Percentiles rank a stretch among this genome's conserved stretches.
Conservation (phyloP, 1,140 invertebrate species). For the Trichonephila inaurata region DNA sequence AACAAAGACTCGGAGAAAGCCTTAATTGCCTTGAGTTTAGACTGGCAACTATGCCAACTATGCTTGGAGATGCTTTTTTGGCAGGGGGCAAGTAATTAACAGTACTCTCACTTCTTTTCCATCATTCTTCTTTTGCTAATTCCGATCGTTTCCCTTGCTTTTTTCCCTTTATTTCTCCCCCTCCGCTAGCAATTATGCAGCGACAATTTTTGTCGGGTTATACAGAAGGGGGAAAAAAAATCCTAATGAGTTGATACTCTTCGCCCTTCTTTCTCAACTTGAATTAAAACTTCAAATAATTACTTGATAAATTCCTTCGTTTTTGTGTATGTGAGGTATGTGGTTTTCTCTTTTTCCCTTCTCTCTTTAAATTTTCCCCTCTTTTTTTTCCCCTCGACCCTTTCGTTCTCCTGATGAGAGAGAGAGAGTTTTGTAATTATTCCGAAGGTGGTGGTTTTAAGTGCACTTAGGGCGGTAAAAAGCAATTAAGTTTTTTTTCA, state of each 20-base stretch:
- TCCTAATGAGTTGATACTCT: constrained; percentile 74
- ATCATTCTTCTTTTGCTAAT: constrained; percentile 75
- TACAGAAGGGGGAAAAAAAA: constrained; percentile 40
- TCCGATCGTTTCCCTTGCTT: constrained; percentile 29
- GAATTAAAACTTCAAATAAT: constrained; percentile 77
- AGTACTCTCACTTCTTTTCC: constrained; percentile 66
- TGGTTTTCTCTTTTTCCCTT: constrained; percentile 31
- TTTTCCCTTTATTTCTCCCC: constrained; percentile 49
- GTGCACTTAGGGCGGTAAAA: constrained; percentile 73
- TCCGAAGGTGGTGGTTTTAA: constrained; percentile 71
- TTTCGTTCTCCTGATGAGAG: constrained; percentile 17
- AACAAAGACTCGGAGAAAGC: constrained; percentile 1
- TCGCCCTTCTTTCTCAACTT: constrained; percentile 60
- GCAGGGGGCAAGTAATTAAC: constrained; percentile 70
- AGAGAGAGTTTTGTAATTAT: constrained; percentile 70
- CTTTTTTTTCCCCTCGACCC: constrained; percentile 39
- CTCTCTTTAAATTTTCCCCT: constrained; percentile 3
- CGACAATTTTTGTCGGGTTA: constrained; percentile 68
- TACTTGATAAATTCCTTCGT: constrained; percentile 74
- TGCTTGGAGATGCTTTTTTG: constrained; percentile 55
- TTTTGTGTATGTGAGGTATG: constrained; percentile 57
- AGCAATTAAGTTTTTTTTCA: constrained; percentile 75
- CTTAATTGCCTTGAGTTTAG: constrained; percentile 71
- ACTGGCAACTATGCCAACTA: constrained; percentile 30
- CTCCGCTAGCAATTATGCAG: constrained; percentile 68